Evolutionary conservation across 2,888 invertebrate species (phyloP), one percentile per base, ranked within the genome.

Genomic region (Zelleria hepariella): DNA sequence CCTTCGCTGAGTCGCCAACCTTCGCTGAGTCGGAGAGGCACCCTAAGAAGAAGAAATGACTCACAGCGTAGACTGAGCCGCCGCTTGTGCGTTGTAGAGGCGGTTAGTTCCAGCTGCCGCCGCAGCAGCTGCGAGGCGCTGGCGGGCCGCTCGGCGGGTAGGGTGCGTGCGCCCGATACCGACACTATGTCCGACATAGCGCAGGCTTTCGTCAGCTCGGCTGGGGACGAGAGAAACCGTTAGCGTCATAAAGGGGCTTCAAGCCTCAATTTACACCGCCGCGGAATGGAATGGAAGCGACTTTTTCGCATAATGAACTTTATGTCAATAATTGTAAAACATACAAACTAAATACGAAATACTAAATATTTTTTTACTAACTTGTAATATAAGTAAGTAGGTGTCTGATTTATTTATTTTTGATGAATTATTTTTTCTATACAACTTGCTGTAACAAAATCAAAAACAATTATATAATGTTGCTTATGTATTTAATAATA

Each of bases 51-150:
- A 23, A 5, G 6, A 0, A 20, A 8, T 24, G 55, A 78, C 86
- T 80, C 62, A 87, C 87, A 83, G 64, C 85, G 65, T 10, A 87
- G 67, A 49, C 86, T 86, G 25, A 83, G 73, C 24, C 87, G 65
- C 2, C 86, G 68, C 51, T 80, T 77, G 62, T 82, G 79, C 0
- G 68, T 10, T n/a, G n/a, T n/a, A n/a, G 73, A 0, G 75, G 68
- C 42, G 71, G n/a, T 62, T 48, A 83, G 63, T 64, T 88, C 82
- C 0, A 89, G 72, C 67, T 89, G 86, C 0, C 80, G 63, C 10
- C 87, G 67, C 42, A 88, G 75, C 1, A 81, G 71, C 58, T 74
- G 79, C 48, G 88, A 86, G 2, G 87, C 86, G 59, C 83, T 84
- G 0, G 82, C 84, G 0, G 86, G 86, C 0, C 87, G 72, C n/a